phyloP scores from a whole-genome alignment of 1,140 invertebrate genomes.

The Calliphora vicina region DNA sequence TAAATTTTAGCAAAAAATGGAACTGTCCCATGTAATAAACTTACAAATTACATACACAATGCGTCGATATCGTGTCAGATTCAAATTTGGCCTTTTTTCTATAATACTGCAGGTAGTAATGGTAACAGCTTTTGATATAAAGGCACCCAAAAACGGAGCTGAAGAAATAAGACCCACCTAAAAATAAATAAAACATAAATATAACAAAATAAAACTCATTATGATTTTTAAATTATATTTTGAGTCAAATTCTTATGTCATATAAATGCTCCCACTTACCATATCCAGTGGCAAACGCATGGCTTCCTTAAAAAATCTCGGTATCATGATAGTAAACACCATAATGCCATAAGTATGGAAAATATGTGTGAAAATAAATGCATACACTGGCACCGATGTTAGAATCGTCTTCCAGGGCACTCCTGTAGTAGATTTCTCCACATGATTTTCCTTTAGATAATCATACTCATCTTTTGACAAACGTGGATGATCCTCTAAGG shows the following conservation, averaged over 20 bases:
- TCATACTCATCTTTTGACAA: conserved; percentile 44
- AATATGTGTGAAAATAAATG: conserved; percentile 54
- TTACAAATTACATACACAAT: conserved; percentile 51
- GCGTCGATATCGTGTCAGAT: conserved; percentile 45
- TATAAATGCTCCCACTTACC: no score
- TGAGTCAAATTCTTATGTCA: no score
- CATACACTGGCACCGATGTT: conserved; percentile 45
- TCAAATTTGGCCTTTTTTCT: conserved; percentile 39
- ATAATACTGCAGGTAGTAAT: conserved; percentile 46
- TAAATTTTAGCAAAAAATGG: no score
- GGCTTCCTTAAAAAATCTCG: conserved; percentile 54
- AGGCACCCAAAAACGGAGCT: conserved; percentile 49
- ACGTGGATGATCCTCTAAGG: conserved; percentile 52
- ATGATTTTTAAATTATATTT: no score
- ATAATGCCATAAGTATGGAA: conserved; percentile 54
- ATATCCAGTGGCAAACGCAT: conserved; percentile 47
- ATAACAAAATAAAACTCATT: no score
- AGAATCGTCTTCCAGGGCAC: conserved; percentile 51
- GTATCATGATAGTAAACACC: conserved; percentile 45
- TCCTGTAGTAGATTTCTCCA: not conserved
- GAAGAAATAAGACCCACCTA: conserved; percentile 47
- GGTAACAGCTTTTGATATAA: conserved; percentile 48
- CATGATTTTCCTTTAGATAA: conserved; percentile 43
- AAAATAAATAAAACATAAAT: not conserved
- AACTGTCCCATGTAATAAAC: no score